Percentiles rank a stretch among this genome's conserved stretches.
Evolutionary conservation across 2,113 vertebrate species (phyloP).

Genomic region (Petaurus breviceps): DNA sequence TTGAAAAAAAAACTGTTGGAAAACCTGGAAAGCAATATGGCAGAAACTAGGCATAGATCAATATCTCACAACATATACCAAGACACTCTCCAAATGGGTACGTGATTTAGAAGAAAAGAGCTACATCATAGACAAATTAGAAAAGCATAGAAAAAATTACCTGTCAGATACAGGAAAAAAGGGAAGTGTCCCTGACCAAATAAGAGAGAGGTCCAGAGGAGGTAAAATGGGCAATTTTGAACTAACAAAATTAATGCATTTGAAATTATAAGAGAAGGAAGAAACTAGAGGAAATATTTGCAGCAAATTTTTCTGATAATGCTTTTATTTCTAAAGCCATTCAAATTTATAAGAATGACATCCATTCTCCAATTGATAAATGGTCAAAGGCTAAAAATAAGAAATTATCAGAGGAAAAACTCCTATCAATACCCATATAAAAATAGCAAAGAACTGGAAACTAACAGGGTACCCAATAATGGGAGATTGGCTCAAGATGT

Average conservation of each 20-base stretch:
- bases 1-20: neutral
- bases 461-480: neutral
- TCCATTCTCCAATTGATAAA: neutral
- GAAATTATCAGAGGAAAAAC: neutral
- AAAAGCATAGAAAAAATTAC: neutral
- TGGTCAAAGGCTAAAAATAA: neutral
- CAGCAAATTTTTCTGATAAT: neutral
- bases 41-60: neutral
- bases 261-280: neutral
- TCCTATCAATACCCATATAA: neutral
- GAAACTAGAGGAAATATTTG: neutral
- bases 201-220: neutral
- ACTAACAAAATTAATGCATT: neutral
- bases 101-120: neutral
- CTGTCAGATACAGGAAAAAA: neutral
- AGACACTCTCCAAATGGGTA: neutral
- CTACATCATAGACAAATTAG: neutral
- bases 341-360: neutral
- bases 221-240: neutral
- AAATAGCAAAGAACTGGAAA: neutral
- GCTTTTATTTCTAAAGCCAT: neutral
- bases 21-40: neutral
- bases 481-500: neutral
- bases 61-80: neutral
- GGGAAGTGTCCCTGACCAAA: neutral